Evolutionary conservation across 2,113 vertebrate species (phyloP).

Genomic region (Tricholaema leucomelas): DNA sequence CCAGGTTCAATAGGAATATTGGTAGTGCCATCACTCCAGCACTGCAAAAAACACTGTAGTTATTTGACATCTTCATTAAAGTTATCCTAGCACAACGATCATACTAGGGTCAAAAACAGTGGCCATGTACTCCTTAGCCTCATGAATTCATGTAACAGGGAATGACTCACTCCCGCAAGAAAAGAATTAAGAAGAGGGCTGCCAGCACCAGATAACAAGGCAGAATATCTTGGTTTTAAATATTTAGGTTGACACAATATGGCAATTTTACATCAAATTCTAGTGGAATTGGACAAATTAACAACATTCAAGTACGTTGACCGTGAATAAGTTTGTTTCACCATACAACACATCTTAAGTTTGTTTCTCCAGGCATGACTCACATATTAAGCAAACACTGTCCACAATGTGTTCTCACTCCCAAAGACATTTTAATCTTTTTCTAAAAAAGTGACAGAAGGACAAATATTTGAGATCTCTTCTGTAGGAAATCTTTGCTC

Average conservation of each 20-base stretch:
- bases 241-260: not conserved
- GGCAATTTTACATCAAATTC: not conserved
- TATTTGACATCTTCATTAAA: not conserved
- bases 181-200: not conserved
- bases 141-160: not conserved
- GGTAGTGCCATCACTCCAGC: not conserved
- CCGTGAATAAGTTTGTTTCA: not conserved
- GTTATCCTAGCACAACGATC: not conserved
- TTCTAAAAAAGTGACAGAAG: not conserved
- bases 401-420: not conserved
- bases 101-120: not conserved
- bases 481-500: not conserved
- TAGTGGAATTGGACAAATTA: not conserved
- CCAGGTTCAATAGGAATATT: not conserved
- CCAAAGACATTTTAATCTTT: not conserved
- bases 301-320: not conserved
- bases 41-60: not conserved
- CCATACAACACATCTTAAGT: not conserved
- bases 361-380: not conserved
- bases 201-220: not conserved
- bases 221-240: not conserved
- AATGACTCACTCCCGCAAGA: not conserved
- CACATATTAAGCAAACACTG: not conserved
- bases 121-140: not conserved
- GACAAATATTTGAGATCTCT: not conserved